phyloP scores from a whole-genome alignment of 2,113 vertebrate genomes.

The Fregetta grallaria region DNA sequence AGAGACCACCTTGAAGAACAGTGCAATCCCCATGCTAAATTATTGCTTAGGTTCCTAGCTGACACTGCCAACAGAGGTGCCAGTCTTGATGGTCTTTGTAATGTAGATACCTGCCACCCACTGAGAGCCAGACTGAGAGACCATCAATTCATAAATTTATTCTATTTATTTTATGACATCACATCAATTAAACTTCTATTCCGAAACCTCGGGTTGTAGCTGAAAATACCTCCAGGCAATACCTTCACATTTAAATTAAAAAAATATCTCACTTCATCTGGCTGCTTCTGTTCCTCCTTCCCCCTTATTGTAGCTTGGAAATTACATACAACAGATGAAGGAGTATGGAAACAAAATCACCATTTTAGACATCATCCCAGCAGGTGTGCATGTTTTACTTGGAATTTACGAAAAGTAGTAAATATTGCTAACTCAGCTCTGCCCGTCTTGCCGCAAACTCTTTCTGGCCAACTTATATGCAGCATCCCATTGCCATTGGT shows the following conservation, averaged over 20 bases:
- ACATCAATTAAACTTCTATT: constrained; percentile 65
- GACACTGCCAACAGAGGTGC: constrained; percentile 51
- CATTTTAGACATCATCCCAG: neutral
- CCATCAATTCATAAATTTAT: constrained; percentile 66
- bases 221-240: constrained; percentile 61
- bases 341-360: constrained; percentile 16
- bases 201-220: constrained; percentile 19
- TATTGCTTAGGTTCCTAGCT: constrained; percentile 14
- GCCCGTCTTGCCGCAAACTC: neutral
- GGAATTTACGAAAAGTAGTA: neutral
- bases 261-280: constrained; percentile 54
- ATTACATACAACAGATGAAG: constrained; percentile 22
- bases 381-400: constrained; percentile 42
- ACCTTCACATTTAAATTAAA: constrained; percentile 35
- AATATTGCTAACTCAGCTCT: neutral
- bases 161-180: constrained; percentile 73
- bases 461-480: neutral
- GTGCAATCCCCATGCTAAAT: constrained; percentile 37
- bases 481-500: neutral
- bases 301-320: neutral
- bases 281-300: constrained; percentile 36
- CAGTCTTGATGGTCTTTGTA: constrained; percentile 50
- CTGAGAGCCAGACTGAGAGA: constrained; percentile 60
- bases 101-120: constrained; percentile 62
- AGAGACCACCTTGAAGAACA: constrained; percentile 57